A percentile compares a stretch with the other conserved stretches of the same genome.
phyloP scores from a whole-genome alignment of 2,888 invertebrate species.

The Drosophila sordidula region DNA sequence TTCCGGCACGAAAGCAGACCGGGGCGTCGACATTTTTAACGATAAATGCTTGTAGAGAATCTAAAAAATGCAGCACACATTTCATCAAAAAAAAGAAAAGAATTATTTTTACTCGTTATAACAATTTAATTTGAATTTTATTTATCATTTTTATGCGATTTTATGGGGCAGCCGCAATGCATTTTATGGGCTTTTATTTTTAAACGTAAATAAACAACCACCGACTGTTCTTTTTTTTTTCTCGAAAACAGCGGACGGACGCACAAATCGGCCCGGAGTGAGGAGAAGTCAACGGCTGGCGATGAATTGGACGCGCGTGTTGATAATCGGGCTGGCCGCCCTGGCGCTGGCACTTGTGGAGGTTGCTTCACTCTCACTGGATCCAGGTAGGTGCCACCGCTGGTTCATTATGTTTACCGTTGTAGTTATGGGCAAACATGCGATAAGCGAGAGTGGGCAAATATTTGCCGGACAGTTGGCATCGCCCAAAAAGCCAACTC shows the following conservation, averaged over 20 bases:
- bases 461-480: slow-evolving; percentile 65
- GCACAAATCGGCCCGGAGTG: slow-evolving; percentile 39
- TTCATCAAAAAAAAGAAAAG: slow-evolving; percentile 26
- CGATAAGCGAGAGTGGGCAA: slow-evolving; percentile 45
- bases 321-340: slow-evolving; percentile 69
- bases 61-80: slow-evolving; percentile 56
- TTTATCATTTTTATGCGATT: slow-evolving; percentile 67
- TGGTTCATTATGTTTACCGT: slow-evolving; percentile 50
- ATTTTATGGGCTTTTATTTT: slow-evolving; percentile 71
- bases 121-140: slow-evolving; percentile 71
- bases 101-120: slow-evolving; percentile 35
- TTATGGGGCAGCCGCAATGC: slow-evolving; percentile 53
- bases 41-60: slow-evolving; percentile 38
- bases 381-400: slow-evolving; percentile 83
- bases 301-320: slow-evolving; percentile 82
- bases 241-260: slow-evolving; percentile 65
- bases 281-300: slow-evolving; percentile 41
- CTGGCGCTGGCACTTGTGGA: slow-evolving; percentile 76
- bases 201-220: slow-evolving; percentile 77
- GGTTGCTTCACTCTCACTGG: slow-evolving; percentile 84
- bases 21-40: slow-evolving; percentile 32
- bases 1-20: slow-evolving; percentile 61
- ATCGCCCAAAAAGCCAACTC: slow-evolving; percentile 43
- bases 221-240: slow-evolving; percentile 60
- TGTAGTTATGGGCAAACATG: slow-evolving; percentile 63